phyloP scores from a whole-genome alignment of 2,113 vertebrate species.

The Butorides virescens region DNA sequence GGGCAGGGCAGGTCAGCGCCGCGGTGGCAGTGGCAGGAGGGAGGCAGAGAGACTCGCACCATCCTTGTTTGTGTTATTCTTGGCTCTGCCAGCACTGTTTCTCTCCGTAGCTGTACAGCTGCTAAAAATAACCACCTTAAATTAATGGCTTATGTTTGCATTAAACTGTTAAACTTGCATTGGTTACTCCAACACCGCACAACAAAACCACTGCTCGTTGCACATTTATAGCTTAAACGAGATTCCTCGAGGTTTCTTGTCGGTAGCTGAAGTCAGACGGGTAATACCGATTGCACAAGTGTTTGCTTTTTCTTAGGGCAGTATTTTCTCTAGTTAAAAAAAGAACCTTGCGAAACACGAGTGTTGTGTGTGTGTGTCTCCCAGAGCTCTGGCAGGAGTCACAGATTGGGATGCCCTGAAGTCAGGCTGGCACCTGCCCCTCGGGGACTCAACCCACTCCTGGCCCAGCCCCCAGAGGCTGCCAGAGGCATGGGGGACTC shows the following conservation, averaged over 20 bases:
- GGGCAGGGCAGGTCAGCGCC: background rate
- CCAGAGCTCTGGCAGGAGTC: background rate
- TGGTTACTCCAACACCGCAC: background rate
- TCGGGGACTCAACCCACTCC: accelerated
- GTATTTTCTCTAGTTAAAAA: background rate
- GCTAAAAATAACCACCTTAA: background rate
- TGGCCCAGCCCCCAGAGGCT: background rate
- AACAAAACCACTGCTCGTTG: background rate
- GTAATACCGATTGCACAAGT: background rate
- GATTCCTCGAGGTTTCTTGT: background rate
- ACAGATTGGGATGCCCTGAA: accelerated
- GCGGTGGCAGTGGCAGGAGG: background rate
- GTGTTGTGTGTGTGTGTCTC: background rate
- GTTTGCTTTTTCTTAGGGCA: background rate
- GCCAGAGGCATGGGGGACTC: accelerated
- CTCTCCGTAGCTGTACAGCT: background rate
- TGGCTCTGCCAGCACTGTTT: background rate
- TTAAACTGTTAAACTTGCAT: background rate
- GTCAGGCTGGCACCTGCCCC: background rate
- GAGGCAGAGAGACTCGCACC: background rate
- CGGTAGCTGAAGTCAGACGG: background rate
- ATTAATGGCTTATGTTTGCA: background rate
- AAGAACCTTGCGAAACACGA: accelerated
- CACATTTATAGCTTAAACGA: background rate
- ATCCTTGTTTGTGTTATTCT: background rate